Evolutionary conservation across 2,888 invertebrate species (phyloP).

Genomic region (Hermaeophaga mercurialis): DNA sequence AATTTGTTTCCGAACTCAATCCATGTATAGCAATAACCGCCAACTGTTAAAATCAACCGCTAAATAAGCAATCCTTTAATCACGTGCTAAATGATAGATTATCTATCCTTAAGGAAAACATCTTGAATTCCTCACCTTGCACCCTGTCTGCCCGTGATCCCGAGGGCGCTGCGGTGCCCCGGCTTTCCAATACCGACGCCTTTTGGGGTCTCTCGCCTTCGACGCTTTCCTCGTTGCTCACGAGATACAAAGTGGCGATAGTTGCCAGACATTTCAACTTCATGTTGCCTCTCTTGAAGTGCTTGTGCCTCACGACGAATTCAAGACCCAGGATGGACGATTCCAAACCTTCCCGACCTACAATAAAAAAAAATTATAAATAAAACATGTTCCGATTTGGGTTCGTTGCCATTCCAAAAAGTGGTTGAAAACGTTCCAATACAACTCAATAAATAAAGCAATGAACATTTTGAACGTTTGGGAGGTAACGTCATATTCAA

Average conservation of each 20-base stretch:
- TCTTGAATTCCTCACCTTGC: too few relatives aligned
- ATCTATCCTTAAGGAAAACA: too few relatives aligned
- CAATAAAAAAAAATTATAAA: constrained; percentile 11
- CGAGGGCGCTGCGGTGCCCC: constrained; percentile 67
- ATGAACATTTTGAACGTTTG: constrained; percentile 14
- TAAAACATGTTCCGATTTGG: too few relatives aligned
- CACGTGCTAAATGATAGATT: too few relatives aligned
- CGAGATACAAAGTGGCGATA: constrained; percentile 85
- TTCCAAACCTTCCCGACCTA: constrained; percentile 69
- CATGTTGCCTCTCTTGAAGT: constrained; percentile 84
- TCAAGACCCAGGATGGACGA: constrained; percentile 78
- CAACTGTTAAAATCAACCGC: too few relatives aligned
- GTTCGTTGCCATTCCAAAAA: too few relatives aligned
- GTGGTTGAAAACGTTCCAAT: too few relatives aligned
- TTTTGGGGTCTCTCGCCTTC: constrained; percentile 77
- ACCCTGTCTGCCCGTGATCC: constrained; percentile 76
- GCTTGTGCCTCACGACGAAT: constrained; percentile 79
- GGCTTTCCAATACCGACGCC: constrained; percentile 77
- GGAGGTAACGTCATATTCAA: constrained; percentile 12
- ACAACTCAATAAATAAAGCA: too few relatives aligned
- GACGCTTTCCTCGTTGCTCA: constrained; percentile 86
- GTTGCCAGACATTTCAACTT: constrained; percentile 89
- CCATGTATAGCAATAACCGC: too few relatives aligned
- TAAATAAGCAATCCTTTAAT: too few relatives aligned
- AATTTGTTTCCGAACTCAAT: too few relatives aligned